phyloP scores from a whole-genome alignment of 1,140 invertebrate genomes.

The Lanistes nyassanus region DNA sequence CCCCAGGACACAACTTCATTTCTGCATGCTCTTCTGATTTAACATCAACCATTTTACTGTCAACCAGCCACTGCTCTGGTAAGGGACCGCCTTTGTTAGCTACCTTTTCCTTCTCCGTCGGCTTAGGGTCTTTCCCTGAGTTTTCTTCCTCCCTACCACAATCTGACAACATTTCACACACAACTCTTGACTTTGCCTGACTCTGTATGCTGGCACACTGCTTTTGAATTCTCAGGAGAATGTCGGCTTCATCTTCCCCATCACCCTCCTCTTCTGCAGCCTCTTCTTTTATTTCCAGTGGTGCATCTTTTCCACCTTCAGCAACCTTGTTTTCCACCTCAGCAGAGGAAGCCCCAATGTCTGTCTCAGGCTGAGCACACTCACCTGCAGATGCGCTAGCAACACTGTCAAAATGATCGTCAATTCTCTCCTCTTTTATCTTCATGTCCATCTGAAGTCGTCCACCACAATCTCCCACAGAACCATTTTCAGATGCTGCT shows the following conservation, averaged over 20 bases:
- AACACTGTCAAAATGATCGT: conserved; percentile 17
- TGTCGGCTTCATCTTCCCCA: conserved; percentile 65
- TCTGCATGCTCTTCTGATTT: conserved; percentile 10
- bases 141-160: conserved; percentile 10
- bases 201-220: conserved; percentile 70
- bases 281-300: conserved; percentile 17
- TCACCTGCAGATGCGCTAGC: background rate
- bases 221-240: conserved; percentile 70
- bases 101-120: conserved; percentile 21
- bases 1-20: background rate
- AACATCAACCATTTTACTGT: conserved; percentile 3
- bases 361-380: background rate
- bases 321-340: conserved; percentile 20
- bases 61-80: conserved; percentile 9
- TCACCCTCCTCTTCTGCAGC: conserved; percentile 20
- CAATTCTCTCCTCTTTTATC: conserved; percentile 31
- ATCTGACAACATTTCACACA: conserved; percentile 23
- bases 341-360: background rate
- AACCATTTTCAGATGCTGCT: background rate
- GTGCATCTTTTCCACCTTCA: conserved; percentile 11
- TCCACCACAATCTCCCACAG: conserved; percentile 14
- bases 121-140: conserved; percentile 19
- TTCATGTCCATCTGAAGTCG: conserved; percentile 17
- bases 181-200: background rate
- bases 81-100: conserved; percentile 21